phyloP scores from a whole-genome alignment of 2,888 invertebrate genomes.

The Drosophila incognita region DNA sequence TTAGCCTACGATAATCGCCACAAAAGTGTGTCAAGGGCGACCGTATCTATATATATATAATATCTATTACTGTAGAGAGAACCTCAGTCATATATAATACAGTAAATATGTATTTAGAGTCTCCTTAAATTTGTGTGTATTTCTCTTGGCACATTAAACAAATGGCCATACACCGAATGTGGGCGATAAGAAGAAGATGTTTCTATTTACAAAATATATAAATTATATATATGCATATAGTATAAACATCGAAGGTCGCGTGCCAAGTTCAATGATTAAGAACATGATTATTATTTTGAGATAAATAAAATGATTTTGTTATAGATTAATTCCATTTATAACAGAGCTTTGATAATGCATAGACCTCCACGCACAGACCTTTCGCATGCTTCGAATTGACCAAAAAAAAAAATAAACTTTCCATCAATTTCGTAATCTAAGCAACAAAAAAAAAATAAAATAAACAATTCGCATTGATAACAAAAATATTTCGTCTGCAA shows the following conservation, averaged over 20 bases:
- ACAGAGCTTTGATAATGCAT: background rate
- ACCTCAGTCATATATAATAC: conserved; percentile 6
- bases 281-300: background rate
- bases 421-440: conserved; percentile 64
- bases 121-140: conserved; percentile 7
- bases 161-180: conserved; percentile 32
- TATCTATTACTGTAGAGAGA: conserved; percentile 11
- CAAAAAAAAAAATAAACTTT: conserved; percentile 66
- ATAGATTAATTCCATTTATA: background rate
- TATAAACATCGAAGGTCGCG: conserved; percentile 47
- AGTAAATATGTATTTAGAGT: conserved; percentile 13
- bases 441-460: conserved; percentile 8
- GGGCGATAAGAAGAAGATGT: conserved; percentile 17
- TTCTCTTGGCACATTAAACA: conserved; percentile 36
- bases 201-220: conserved; percentile 41
- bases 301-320: background rate
- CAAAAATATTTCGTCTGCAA: conserved; percentile 36
- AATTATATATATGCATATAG: background rate
- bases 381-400: conserved; percentile 42
- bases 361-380: background rate
- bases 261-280: conserved; percentile 62
- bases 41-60: conserved; percentile 4
- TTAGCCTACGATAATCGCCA: background rate
- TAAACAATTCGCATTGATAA: conserved; percentile 50
- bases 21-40: conserved; percentile 55